phyloP scores from a whole-genome alignment of 2,888 invertebrate genomes.

The Philaethria dido region DNA sequence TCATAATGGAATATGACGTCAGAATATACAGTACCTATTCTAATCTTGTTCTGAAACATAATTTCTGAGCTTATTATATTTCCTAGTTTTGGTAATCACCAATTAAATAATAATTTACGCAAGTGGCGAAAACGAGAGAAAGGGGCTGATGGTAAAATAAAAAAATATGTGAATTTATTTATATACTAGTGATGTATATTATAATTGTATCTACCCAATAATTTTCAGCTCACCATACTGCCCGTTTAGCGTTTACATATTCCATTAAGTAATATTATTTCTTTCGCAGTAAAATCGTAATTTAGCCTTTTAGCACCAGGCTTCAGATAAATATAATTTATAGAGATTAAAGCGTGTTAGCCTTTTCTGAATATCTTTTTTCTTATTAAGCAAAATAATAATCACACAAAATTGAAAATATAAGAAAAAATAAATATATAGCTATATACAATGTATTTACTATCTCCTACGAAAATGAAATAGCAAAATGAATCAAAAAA shows the following conservation, averaged over 20 bases:
- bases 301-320: slow-evolving; percentile 8
- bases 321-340: slow-evolving; percentile 18
- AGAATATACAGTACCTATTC: too few relatives aligned
- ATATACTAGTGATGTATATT: background rate
- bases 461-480: background rate
- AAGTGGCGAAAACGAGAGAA: background rate
- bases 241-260: slow-evolving; percentile 2
- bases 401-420: background rate
- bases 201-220: background rate
- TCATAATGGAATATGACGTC: background rate
- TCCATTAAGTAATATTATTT: slow-evolving; percentile 3
- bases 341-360: slow-evolving; percentile 9
- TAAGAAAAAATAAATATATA: too few relatives aligned
- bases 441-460: background rate
- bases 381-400: slow-evolving; percentile 9
- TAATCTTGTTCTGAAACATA: too few relatives aligned
- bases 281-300: slow-evolving; percentile 15
- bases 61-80: background rate
- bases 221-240: background rate
- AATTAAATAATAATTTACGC: background rate
- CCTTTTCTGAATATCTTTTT: background rate
- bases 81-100: background rate
- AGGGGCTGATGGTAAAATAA: background rate
- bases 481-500: background rate
- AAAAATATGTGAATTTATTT: background rate